Conservation (phyloP, 2,113 vertebrate genomes). For the Sus scrofa region T2T-Sscrofa CM000824.6:57987501-57988000, state of each 20-base stretch:
- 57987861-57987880: neutral
- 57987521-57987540: neutral
- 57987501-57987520: neutral
- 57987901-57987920: too few relatives aligned
- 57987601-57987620: neutral
- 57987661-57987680: neutral
- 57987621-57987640: constrained; percentile 29
- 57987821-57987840: neutral
- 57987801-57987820: neutral
- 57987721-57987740: neutral
- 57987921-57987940: too few relatives aligned
- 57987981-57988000: too few relatives aligned
- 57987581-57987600: neutral
- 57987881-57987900: neutral
- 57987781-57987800: neutral
- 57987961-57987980: too few relatives aligned
- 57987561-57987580: constrained; percentile 30
- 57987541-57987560: neutral
- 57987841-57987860: neutral
- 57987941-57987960: too few relatives aligned
- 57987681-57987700: neutral
- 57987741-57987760: neutral
- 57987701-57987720: neutral
- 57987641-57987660: neutral
- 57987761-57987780: neutral